phyloP scores from a whole-genome alignment of 2,113 vertebrate genomes.

The Trichechus manatus region DNA sequence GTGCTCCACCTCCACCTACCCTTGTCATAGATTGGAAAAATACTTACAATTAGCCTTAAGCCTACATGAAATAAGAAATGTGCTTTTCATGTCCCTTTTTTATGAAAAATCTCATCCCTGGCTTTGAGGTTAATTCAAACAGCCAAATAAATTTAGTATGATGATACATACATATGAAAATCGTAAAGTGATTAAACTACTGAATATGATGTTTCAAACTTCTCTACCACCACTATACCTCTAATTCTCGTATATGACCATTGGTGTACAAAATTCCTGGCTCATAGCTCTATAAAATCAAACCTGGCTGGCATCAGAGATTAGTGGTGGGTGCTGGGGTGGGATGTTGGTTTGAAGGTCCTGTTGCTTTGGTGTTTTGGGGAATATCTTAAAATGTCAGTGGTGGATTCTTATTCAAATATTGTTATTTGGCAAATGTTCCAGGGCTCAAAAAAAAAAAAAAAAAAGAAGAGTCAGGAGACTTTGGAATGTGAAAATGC shows the following conservation, averaged over 20 bases:
- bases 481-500: background rate
- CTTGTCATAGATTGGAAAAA: background rate
- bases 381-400: conserved; percentile 42
- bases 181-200: background rate
- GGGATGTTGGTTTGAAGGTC: background rate
- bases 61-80: background rate
- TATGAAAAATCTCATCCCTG: background rate
- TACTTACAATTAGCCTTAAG: background rate
- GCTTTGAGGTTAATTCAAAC: background rate
- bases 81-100: background rate
- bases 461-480: background rate
- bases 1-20: background rate
- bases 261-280: background rate
- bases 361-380: conserved; percentile 22
- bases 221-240: background rate
- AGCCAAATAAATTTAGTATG: background rate
- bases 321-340: background rate
- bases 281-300: background rate
- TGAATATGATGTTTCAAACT: background rate
- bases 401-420: conserved; percentile 15
- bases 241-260: background rate
- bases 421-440: background rate
- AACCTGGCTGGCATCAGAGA: background rate
- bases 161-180: background rate
- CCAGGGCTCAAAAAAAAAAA: background rate